Conservation (phyloP, 2,113 vertebrate species). For the Bettongia penicillata region DNA sequence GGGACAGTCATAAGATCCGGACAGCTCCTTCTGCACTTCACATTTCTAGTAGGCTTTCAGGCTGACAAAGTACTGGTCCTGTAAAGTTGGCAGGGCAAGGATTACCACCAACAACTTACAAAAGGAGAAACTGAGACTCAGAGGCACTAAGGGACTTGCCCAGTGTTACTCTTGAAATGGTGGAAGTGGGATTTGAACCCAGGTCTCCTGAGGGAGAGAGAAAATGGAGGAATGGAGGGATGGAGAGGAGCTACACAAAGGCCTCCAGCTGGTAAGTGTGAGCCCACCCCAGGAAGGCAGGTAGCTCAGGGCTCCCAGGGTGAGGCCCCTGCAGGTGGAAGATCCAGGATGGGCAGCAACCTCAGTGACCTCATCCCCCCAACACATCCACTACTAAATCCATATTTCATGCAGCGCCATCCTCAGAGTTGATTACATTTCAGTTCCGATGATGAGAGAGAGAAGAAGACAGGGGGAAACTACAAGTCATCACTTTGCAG, state of each 20-base stretch:
- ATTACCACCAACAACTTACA: too few species aligned
- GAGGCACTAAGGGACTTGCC: background rate
- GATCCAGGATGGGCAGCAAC: background rate
- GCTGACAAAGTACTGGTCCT: background rate
- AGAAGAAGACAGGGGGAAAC: background rate
- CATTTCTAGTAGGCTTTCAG: too few species aligned
- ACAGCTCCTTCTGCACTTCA: background rate
- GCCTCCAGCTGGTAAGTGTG: too few species aligned
- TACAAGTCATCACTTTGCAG: background rate
- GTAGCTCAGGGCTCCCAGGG: too few species aligned
- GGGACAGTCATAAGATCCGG: background rate
- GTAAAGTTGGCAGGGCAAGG: too few species aligned
- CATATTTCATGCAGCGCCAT: slow-evolving; percentile 32
- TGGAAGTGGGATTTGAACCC: background rate
- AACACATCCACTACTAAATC: slow-evolving; percentile 56
- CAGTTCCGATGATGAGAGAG: background rate
- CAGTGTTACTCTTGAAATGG: too few species aligned
- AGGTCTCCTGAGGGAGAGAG: too few species aligned
- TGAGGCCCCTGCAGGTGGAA: background rate
- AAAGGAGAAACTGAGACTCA: background rate
- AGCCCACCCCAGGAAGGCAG: too few species aligned
- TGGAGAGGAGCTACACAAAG: too few species aligned
- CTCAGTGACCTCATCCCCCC: background rate
- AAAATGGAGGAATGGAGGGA: too few species aligned
- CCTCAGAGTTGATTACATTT: background rate